Evolutionary conservation across 2,113 vertebrate genomes (phyloP).

Genomic region (Ceyx margarethae): DNA sequence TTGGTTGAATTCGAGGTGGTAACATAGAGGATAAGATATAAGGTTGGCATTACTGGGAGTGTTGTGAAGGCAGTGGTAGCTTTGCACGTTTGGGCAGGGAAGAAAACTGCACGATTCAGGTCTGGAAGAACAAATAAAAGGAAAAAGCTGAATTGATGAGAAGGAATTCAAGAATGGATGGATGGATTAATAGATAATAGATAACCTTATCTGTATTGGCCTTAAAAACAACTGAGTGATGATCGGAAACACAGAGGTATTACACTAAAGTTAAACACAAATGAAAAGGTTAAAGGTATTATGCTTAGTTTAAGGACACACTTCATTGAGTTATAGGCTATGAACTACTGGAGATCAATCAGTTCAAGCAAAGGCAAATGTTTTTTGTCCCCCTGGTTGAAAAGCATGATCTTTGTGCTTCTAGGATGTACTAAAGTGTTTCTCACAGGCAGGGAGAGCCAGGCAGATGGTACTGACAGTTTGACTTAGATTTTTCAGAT

Average conservation of each 20-base stretch:
- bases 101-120: background rate
- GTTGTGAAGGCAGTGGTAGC: background rate
- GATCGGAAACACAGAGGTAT: background rate
- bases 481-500: background rate
- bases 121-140: background rate
- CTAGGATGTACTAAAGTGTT: background rate
- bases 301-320: background rate
- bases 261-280: background rate
- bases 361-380: background rate
- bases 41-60: background rate
- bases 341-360: background rate
- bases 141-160: background rate
- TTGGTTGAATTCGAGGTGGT: background rate
- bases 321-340: background rate
- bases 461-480: background rate
- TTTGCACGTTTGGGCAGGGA: background rate
- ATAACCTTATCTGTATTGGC: accelerated
- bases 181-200: background rate
- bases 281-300: background rate
- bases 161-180: background rate
- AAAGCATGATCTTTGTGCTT: background rate
- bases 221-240: background rate
- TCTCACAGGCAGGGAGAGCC: background rate
- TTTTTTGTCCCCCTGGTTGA: background rate
- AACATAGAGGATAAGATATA: accelerated